These are phyloP conservation scores for Cataglyphis livida DNA, from an alignment of 2,888 invertebrate species.

Conservation along the genomic window DNA sequence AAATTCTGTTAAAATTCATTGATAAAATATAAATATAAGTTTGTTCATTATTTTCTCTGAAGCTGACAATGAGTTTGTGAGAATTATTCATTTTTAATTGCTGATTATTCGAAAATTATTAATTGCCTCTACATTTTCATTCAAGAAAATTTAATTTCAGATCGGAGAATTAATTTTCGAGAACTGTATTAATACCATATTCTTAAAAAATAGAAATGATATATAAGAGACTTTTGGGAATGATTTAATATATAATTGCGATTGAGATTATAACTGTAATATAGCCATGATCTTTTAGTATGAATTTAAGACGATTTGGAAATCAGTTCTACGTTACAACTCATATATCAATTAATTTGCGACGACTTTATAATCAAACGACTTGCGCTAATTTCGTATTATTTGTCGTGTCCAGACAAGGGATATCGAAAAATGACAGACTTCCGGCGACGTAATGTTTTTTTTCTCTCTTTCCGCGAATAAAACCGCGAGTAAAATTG, in stretches of 20 bases:
- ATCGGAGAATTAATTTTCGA: no score
- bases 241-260: neutral
- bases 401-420: constrained; percentile 3
- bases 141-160: neutral
- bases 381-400: constrained; percentile 30
- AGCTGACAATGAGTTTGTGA: neutral
- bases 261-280: neutral
- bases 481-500: constrained; percentile 21
- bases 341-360: neutral
- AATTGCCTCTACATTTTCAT: neutral
- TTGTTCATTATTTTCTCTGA: neutral
- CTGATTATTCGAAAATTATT: neutral
- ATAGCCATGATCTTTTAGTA: neutral
- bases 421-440: constrained; percentile 21
- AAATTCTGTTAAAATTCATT: neutral
- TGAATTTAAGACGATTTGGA: neutral
- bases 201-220: neutral
- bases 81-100: neutral
- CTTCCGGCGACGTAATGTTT: constrained; percentile 28
- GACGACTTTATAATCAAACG: neutral
- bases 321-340: neutral
- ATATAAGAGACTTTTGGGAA: neutral
- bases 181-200: neutral
- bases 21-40: neutral
- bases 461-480: neutral